Percentiles rank a stretch among this genome's conserved stretches.
These are phyloP conservation scores for Megamerina dolium DNA, from an alignment of 2,888 invertebrate species.

Conservation along the genomic window DNA sequence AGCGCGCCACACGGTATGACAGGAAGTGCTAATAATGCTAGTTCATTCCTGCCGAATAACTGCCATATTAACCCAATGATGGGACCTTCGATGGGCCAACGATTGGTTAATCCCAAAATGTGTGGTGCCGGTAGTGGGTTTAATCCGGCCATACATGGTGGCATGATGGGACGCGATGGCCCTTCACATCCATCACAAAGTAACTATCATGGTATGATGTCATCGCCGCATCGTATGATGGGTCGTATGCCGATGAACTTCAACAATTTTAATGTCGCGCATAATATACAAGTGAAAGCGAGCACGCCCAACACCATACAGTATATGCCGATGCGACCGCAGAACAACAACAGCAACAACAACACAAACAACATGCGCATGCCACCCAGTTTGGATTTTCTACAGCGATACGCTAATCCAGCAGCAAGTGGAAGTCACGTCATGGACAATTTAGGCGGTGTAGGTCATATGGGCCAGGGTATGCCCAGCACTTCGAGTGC, in stretches of 20 bases:
- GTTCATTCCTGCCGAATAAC: constrained; percentile 28
- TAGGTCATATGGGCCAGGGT: too few relatives aligned
- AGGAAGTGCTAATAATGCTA: constrained; percentile 19
- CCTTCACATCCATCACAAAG: constrained; percentile 49
- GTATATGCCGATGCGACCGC: constrained; percentile 93
- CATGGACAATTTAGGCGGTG: too few relatives aligned
- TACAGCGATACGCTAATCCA: constrained; percentile 85
- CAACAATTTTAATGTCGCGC: constrained; percentile 54
- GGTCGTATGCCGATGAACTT: constrained; percentile 59
- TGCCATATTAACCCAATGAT: constrained; percentile 47
- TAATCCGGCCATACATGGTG: constrained; percentile 26
- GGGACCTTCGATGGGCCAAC: constrained; percentile 46
- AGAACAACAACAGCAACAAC: constrained; percentile 51
- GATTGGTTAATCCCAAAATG: constrained; percentile 63
- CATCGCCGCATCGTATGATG: constrained; percentile 57
- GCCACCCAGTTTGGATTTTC: constrained; percentile 83
- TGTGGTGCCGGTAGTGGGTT: constrained; percentile 52
- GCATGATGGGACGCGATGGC: too few relatives aligned
- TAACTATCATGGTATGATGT: constrained; percentile 44
- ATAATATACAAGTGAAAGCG: constrained; percentile 87
- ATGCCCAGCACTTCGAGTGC: too few relatives aligned
- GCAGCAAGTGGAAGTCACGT: too few relatives aligned
- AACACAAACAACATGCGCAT: constrained; percentile 59
- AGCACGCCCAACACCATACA: constrained; percentile 97
- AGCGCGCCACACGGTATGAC: constrained; percentile 7